Evolutionary conservation across 2,888 invertebrate genomes (phyloP).

Genomic region (Lacanobia oleracea): DNA sequence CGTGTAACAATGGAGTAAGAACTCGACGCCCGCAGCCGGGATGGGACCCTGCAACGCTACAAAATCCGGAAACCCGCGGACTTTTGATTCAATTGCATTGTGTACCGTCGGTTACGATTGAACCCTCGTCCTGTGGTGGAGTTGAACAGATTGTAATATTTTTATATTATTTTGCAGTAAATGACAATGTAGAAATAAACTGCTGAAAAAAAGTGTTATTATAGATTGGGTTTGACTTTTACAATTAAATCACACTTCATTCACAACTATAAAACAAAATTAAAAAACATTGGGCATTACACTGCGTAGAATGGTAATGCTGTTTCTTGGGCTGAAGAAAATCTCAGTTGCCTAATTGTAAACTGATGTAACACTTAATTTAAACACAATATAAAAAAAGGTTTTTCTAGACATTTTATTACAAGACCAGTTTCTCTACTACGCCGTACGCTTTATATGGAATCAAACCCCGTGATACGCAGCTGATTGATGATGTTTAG

Average conservation of each 20-base stretch:
- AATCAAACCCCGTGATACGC: constrained; percentile 51
- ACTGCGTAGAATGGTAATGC: no score
- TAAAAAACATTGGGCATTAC: no score
- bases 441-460: constrained; percentile 43
- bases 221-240: no score
- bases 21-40: constrained; percentile 5
- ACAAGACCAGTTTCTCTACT: constrained; percentile 2
- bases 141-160: constrained; percentile 4
- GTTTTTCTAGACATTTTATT: constrained; percentile 6
- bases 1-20: constrained; percentile 43
- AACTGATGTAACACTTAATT: no score
- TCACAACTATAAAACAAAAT: no score
- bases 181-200: no score
- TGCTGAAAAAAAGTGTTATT: no score
- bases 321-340: no score
- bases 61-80: constrained; percentile 55
- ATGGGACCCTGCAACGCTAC: constrained; percentile 19
- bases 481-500: constrained; percentile 76
- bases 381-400: background rate
- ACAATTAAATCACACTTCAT: no score
- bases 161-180: background rate
- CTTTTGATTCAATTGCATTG: constrained; percentile 70
- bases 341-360: no score
- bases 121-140: constrained; percentile 32
- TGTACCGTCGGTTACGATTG: constrained; percentile 44